Conservation (phyloP, 2,797 vertebrate species). For the Stomatorhinus walkeri region DNA sequence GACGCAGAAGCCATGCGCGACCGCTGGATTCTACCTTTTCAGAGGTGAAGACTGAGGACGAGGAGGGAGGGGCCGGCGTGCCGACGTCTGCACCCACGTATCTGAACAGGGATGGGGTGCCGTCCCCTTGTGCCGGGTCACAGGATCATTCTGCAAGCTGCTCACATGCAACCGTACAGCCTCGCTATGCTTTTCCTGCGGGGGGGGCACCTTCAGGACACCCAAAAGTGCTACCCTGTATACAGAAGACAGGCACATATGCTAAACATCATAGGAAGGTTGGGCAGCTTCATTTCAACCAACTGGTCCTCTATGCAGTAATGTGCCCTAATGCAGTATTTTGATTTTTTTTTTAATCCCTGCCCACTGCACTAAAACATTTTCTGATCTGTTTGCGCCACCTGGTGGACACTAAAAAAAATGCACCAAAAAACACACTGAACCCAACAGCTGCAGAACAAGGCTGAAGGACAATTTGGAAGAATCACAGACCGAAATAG, state of each 20-base stretch:
- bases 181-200: slow-evolving; percentile 37
- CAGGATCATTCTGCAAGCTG: slow-evolving; percentile 28
- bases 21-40: not conserved
- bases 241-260: slow-evolving; percentile 21
- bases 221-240: slow-evolving; percentile 50
- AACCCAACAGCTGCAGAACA: not conserved
- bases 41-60: not conserved
- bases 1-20: not conserved
- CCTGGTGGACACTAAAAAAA: slow-evolving; percentile 39
- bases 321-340: not conserved
- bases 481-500: not conserved
- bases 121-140: slow-evolving; percentile 28
- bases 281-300: not conserved
- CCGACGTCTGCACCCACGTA: not conserved
- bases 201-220: slow-evolving; percentile 53
- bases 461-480: not conserved
- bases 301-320: not conserved
- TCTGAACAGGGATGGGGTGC: not conserved
- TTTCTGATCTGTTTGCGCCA: slow-evolving; percentile 28
- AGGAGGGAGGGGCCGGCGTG: not conserved
- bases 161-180: not conserved
- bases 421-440: slow-evolving; percentile 20
- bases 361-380: slow-evolving; percentile 11
- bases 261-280: slow-evolving; percentile 4
- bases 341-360: not conserved